Evolutionary conservation across 2,113 vertebrate species (phyloP).

Genomic region (Scatophagus argus): DNA sequence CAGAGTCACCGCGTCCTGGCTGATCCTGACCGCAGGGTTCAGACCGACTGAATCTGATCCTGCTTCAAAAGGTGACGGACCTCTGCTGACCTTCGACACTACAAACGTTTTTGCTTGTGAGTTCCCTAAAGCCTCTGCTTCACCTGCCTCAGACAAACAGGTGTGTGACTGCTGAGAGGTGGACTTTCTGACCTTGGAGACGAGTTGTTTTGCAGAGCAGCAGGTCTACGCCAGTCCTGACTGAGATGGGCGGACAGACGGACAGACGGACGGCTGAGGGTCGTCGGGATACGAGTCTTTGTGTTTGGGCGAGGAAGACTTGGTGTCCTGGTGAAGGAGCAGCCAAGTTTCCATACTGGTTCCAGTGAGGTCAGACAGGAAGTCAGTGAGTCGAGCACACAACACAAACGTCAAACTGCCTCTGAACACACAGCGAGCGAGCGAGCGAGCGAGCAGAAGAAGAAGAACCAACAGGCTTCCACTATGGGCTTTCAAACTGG

Average conservation of each 20-base stretch:
- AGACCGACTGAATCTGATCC: too few relatives aligned
- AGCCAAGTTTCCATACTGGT: not conserved
- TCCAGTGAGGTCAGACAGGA: not conserved
- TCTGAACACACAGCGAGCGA: constrained; percentile 8
- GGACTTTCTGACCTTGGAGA: constrained; percentile 17
- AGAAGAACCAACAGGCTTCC: not conserved
- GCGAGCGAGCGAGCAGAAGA: not conserved
- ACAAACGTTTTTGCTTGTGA: too few relatives aligned
- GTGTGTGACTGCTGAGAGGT: too few relatives aligned
- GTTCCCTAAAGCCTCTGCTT: too few relatives aligned
- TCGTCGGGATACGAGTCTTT: not conserved
- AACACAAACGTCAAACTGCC: too few relatives aligned
- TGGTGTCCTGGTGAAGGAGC: not conserved
- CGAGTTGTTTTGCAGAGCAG: not conserved
- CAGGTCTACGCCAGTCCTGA: too few relatives aligned
- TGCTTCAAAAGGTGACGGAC: too few relatives aligned
- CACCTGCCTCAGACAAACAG: too few relatives aligned
- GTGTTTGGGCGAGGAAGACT: constrained; percentile 3
- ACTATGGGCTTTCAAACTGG: not conserved
- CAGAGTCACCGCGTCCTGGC: not conserved
- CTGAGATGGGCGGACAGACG: not conserved
- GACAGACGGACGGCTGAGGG: not conserved
- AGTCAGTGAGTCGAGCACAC: not conserved
- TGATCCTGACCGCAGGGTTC: too few relatives aligned
- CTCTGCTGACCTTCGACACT: too few relatives aligned